Evolutionary conservation across 2,888 invertebrate genomes (phyloP).

Genomic region (Dicyrtoma fusca): DNA sequence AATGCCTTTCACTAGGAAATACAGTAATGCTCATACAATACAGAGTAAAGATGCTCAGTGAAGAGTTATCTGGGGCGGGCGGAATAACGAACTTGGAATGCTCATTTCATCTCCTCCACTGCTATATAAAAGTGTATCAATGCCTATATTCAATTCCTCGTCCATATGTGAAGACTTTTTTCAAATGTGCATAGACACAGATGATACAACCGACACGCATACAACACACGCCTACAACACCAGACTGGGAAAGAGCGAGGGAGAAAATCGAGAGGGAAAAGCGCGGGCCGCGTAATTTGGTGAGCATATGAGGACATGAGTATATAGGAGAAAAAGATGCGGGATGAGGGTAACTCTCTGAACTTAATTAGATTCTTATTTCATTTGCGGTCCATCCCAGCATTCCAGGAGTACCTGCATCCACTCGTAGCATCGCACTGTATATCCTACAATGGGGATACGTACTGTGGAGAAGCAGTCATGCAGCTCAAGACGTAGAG

Average conservation of each 20-base stretch:
- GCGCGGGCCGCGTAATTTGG: constrained; percentile 8
- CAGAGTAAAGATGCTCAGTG: not conserved
- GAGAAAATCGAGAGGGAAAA: constrained; percentile 7
- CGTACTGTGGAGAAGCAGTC: not conserved
- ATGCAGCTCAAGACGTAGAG: too few species aligned
- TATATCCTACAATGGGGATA: not conserved
- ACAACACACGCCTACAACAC: constrained; percentile 27
- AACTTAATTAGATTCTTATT: constrained; percentile 36
- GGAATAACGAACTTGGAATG: not conserved
- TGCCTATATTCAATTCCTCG: too few species aligned
- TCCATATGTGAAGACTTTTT: too few species aligned
- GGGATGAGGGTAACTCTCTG: constrained; percentile 15
- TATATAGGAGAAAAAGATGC: constrained; percentile 5
- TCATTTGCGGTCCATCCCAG: constrained; percentile 23
- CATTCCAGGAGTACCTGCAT: too few species aligned
- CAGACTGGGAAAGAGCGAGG: too few species aligned
- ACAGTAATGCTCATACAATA: too few species aligned
- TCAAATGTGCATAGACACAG: too few species aligned
- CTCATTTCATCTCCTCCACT: constrained; percentile 5
- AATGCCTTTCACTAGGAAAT: too few species aligned
- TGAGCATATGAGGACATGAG: not conserved
- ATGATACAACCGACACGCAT: too few species aligned
- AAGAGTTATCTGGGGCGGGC: too few species aligned
- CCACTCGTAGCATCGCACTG: not conserved
- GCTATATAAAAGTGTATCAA: too few species aligned